These are phyloP conservation scores for Galago senegalensis DNA, from an alignment of 2,797 vertebrate species.

Conservation along the genomic window DNA sequence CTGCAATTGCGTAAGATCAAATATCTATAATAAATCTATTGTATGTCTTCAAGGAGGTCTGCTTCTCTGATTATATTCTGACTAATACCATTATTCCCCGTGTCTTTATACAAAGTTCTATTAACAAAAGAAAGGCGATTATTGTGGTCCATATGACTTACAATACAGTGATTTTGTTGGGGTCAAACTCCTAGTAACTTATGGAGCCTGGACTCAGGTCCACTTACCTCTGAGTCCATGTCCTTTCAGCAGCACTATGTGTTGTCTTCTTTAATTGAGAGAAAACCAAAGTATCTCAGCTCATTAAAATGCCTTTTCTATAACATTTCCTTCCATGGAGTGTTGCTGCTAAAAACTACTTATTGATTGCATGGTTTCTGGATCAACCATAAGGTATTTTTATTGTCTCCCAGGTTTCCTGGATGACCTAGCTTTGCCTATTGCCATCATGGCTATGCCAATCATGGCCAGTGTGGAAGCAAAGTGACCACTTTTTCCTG, in stretches of 20 bases:
- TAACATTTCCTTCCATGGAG: neutral
- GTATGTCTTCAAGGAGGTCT: neutral
- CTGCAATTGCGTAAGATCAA: neutral
- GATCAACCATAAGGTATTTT: slow-evolving; percentile 14
- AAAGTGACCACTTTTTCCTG: neutral
- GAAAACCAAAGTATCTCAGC: neutral
- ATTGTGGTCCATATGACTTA: neutral
- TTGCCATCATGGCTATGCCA: neutral
- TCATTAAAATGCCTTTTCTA: slow-evolving; percentile 31
- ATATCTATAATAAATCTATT: neutral
- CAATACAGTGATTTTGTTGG: neutral
- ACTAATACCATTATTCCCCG: neutral
- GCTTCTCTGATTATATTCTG: neutral
- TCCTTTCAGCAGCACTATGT: neutral
- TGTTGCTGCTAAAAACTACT: neutral
- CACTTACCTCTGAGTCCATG: neutral
- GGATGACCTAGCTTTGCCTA: slow-evolving; percentile 3
- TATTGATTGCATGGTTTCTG: neutral
- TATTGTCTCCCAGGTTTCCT: neutral
- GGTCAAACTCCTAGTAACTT: neutral
- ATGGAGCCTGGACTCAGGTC: neutral
- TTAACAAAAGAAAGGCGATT: neutral
- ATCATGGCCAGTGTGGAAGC: neutral
- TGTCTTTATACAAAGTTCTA: neutral
- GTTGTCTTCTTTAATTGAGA: neutral